Evolutionary conservation across 2,888 invertebrate species (phyloP).

Genomic region (Torymus tubicola): DNA sequence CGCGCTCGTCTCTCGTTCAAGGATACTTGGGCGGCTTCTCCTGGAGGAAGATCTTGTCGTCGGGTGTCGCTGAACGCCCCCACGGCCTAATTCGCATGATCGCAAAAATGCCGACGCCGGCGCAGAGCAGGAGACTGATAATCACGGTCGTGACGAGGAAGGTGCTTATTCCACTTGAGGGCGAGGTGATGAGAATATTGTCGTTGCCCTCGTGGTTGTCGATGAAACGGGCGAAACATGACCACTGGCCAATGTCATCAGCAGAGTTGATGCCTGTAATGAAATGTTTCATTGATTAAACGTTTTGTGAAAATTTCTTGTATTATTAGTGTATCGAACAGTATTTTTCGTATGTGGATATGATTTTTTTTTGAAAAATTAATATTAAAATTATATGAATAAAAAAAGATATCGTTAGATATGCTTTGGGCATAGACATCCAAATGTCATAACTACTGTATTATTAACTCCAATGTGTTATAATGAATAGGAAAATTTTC

Average conservation of each 20-base stretch:
- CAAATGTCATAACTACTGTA: no score
- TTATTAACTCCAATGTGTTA: no score
- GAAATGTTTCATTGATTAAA: background rate
- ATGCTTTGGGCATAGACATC: no score
- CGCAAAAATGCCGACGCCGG: conserved; percentile 39
- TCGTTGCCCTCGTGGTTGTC: conserved; percentile 17
- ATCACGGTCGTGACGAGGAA: conserved; percentile 27
- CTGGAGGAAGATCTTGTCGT: conserved; percentile 38
- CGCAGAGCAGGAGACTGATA: conserved; percentile 23
- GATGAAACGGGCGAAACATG: conserved; percentile 47
- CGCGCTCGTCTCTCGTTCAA: background rate
- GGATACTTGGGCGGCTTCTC: conserved; percentile 19
- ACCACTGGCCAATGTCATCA: conserved; percentile 53
- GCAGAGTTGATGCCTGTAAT: conserved; percentile 20
- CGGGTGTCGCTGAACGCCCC: background rate
- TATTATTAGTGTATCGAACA: no score
- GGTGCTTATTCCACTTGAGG: background rate
- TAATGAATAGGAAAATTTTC: no score
- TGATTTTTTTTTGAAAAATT: no score
- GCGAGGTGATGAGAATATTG: background rate
- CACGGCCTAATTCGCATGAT: conserved; percentile 39
- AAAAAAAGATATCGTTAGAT: no score
- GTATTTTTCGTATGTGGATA: no score
- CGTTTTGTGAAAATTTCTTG: no score
- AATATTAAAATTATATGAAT: no score